A percentile compares a stretch with the other conserved stretches of the same genome.
Evolutionary conservation across 2,888 invertebrate species (phyloP).

Genomic region (Alentia gelatinosa): DNA sequence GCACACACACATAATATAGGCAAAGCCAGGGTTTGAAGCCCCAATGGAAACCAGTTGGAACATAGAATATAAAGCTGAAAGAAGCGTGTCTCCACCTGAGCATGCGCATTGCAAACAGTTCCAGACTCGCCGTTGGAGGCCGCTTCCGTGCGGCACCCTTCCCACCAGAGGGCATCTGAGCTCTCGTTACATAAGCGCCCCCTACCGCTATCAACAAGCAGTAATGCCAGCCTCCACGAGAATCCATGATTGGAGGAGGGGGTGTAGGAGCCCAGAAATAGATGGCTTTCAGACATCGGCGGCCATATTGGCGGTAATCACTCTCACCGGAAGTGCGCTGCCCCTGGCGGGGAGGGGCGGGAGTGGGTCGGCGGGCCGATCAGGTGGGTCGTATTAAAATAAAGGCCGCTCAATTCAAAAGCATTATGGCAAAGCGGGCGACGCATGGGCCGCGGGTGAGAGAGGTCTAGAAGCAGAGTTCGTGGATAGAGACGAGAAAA

Average conservation of each 20-base stretch:
- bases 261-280: background rate
- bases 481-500: background rate
- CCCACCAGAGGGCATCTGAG: too few species aligned
- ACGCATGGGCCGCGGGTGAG: background rate
- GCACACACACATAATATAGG: too few species aligned
- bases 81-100: too few species aligned
- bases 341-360: background rate
- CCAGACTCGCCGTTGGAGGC: too few species aligned
- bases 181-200: background rate
- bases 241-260: background rate
- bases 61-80: too few species aligned
- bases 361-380: background rate
- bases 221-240: background rate
- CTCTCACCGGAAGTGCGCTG: background rate
- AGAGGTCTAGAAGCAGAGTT: background rate
- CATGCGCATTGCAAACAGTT: too few species aligned
- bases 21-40: too few species aligned
- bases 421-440: background rate
- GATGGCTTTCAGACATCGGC: background rate
- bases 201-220: background rate
- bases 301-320: constrained; percentile 4
- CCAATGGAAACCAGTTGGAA: too few species aligned
- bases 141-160: too few species aligned
- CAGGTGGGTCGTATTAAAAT: background rate
- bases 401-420: background rate